A percentile compares a stretch with the other conserved stretches of the same genome.
Conservation (phyloP, 2,888 invertebrate species). For the Dinocampus coccinellae region DNA sequence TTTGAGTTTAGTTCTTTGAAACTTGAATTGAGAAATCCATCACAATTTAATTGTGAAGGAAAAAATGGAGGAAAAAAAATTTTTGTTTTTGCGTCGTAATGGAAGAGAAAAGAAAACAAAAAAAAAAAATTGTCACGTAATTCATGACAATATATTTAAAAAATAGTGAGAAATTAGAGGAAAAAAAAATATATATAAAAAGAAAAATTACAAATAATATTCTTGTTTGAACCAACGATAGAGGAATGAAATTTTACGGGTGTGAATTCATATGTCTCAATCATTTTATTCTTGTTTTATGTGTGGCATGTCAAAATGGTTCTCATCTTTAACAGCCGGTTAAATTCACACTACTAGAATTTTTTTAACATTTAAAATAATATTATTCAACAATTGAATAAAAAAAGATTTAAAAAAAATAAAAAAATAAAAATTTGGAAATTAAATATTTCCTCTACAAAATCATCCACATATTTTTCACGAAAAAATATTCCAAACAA, state of each 20-base stretch:
- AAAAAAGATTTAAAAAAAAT: background rate
- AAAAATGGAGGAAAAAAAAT: background rate
- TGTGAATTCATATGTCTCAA: background rate
- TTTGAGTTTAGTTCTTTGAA: background rate
- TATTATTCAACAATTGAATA: background rate
- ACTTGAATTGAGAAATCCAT: background rate
- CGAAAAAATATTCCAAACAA: background rate
- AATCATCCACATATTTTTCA: too few relatives aligned
- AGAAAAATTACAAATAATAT: background rate
- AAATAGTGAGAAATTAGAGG: background rate
- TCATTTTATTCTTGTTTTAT: background rate
- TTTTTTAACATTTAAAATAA: background rate
- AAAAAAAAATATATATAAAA: too few relatives aligned
- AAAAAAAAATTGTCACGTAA: background rate
- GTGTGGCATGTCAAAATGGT: constrained; percentile 12
- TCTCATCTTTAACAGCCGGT: constrained; percentile 16
- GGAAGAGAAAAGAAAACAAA: background rate
- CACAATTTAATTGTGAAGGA: background rate
- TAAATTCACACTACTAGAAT: background rate
- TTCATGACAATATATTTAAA: background rate
- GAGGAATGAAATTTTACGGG: constrained; percentile 6
- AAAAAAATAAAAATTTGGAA: background rate
- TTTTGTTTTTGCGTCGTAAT: background rate
- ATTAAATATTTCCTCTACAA: too few relatives aligned
- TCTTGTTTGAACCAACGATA: background rate